These are phyloP conservation scores for Esox lucius DNA, from an alignment of 2,797 vertebrate species.

Conservation along the genomic window DNA sequence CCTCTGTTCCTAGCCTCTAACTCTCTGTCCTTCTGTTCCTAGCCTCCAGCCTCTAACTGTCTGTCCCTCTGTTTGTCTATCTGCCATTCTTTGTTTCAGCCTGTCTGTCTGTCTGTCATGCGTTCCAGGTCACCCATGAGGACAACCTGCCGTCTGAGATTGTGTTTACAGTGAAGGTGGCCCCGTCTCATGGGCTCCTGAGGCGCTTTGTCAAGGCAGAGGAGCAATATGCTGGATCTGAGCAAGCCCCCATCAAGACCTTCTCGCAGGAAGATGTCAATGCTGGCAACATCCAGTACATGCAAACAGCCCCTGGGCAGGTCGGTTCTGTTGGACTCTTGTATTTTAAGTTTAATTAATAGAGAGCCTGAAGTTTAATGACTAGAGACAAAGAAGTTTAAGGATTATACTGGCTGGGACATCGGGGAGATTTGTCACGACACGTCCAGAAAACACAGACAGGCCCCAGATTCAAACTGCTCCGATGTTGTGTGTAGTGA, in stretches of 20 bases:
- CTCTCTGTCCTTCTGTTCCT: background rate
- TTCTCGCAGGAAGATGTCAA: conserved; percentile 86
- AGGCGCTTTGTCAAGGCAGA: conserved; percentile 69
- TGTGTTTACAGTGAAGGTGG: conserved; percentile 74
- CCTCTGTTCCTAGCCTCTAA: too few species aligned
- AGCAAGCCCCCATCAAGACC: conserved; percentile 68
- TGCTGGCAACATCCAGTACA: conserved; percentile 81
- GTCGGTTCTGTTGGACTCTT: background rate
- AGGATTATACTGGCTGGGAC: too few species aligned
- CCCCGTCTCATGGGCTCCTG: conserved; percentile 80
- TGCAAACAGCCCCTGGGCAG: conserved; percentile 61
- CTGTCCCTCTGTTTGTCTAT: background rate
- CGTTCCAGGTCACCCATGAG: conserved; percentile 82
- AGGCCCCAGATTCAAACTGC: too few species aligned
- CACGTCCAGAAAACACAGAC: too few species aligned
- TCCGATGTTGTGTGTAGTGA: too few species aligned
- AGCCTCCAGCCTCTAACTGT: background rate
- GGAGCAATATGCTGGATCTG: conserved; percentile 65
- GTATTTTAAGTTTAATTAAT: background rate
- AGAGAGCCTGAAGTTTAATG: too few species aligned
- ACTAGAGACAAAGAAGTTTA: too few species aligned
- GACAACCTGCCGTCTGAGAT: conserved; percentile 84
- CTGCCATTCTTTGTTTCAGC: conserved; percentile 16
- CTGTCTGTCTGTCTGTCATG: conserved; percentile 15
- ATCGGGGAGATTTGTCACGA: too few species aligned